Percentiles rank a stretch among this genome's conserved stretches.
Conservation (phyloP, 2,888 invertebrate species). For the Polietes domitor region DNA sequence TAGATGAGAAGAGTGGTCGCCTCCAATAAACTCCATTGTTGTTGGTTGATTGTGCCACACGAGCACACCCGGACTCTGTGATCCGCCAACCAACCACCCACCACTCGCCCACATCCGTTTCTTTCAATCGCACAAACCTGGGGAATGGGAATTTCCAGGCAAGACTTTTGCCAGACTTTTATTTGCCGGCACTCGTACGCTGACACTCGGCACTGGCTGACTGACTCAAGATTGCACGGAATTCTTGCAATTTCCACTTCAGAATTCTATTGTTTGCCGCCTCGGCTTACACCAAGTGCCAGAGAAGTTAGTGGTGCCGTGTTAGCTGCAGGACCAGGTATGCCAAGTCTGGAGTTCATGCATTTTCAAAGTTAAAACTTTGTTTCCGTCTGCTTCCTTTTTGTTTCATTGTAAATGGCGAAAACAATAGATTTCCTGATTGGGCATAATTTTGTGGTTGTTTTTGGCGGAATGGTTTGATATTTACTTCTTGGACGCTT, state of each 20-base stretch:
- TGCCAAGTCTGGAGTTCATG: constrained; percentile 4
- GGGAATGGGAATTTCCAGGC: background rate
- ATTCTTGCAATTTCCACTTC: constrained; percentile 48
- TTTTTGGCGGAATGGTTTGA: background rate
- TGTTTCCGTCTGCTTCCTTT: constrained; percentile 12
- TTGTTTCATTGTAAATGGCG: background rate
- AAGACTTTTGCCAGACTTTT: background rate
- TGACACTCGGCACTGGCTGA: constrained; percentile 1
- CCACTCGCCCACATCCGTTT: too few species aligned
- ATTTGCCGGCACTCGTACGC: constrained; percentile 28
- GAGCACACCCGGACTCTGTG: background rate
- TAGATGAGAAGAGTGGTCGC: constrained; percentile 36
- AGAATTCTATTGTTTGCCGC: constrained; percentile 49
- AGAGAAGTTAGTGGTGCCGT: constrained; percentile 20
- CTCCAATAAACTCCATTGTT: constrained; percentile 58
- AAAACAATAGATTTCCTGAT: constrained; percentile 50
- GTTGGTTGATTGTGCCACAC: constrained; percentile 31
- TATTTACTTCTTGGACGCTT: background rate
- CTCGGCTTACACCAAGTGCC: background rate
- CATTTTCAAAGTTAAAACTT: constrained; percentile 24
- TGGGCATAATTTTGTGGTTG: constrained; percentile 41
- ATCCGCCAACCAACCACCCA: background rate
- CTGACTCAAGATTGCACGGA: constrained; percentile 19
- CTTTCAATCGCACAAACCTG: too few species aligned
- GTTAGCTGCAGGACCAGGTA: constrained; percentile 6